Evolutionary conservation across 2,888 invertebrate genomes (phyloP).

Genomic region (Diplazon laetatorius): DNA sequence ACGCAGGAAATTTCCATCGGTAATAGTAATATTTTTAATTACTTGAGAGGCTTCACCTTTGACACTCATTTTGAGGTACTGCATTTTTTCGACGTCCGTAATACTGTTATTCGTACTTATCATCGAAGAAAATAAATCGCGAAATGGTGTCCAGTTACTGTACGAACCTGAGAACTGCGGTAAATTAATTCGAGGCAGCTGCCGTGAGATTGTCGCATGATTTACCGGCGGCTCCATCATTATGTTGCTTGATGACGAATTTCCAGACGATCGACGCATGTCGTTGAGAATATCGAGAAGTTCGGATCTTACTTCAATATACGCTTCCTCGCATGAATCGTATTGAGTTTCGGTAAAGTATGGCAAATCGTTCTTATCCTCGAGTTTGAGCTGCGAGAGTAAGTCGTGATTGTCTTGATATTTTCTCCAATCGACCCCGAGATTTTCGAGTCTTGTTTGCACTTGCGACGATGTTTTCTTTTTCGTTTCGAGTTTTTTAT

Average conservation of each 20-base stretch:
- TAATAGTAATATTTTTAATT: conserved; percentile 45
- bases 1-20: conserved; percentile 47
- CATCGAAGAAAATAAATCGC: conserved; percentile 52
- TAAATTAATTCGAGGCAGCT: conserved; percentile 41
- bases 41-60: conserved; percentile 53
- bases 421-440: background rate
- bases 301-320: background rate
- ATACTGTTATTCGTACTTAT: conserved; percentile 36
- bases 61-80: conserved; percentile 54
- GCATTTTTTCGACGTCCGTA: conserved; percentile 54
- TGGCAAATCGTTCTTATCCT: background rate
- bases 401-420: background rate
- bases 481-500: background rate
- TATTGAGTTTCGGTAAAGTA: background rate
- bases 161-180: conserved; percentile 40
- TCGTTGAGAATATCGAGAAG: background rate
- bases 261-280: background rate
- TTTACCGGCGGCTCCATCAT: background rate
- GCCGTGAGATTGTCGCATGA: conserved; percentile 1
- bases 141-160: conserved; percentile 50
- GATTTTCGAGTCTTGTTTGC: background rate
- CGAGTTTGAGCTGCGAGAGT: background rate
- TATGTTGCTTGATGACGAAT: background rate
- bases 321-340: background rate
- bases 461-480: background rate